A percentile compares a stretch with the other conserved stretches of the same genome.
Conservation (phyloP, 2,888 invertebrate genomes). For the Seladonia tumulorum region DNA sequence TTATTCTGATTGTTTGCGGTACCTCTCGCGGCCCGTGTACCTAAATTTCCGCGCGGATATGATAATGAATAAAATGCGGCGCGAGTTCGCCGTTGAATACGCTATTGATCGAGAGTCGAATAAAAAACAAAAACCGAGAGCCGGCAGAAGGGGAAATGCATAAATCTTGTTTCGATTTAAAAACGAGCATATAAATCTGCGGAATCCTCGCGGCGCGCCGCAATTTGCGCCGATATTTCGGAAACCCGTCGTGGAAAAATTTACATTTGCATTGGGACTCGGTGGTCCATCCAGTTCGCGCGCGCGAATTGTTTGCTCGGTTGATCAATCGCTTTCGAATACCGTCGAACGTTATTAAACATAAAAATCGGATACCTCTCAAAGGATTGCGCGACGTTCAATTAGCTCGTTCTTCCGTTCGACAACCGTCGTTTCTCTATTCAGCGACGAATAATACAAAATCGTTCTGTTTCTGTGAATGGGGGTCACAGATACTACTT, state of each 20-base stretch:
- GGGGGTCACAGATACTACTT: too few relatives aligned
- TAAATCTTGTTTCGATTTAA: constrained; percentile 55
- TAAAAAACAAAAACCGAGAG: background rate
- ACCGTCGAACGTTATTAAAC: background rate
- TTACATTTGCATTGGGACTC: constrained; percentile 40
- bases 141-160: background rate
- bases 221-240: constrained; percentile 48
- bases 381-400: background rate
- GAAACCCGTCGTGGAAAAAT: constrained; percentile 30
- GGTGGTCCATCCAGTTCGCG: background rate
- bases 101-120: background rate
- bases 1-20: background rate
- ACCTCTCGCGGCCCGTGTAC: background rate
- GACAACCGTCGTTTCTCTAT: background rate
- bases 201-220: constrained; percentile 35
- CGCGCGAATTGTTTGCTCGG: background rate
- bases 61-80: background rate
- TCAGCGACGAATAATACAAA: background rate
- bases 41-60: background rate
- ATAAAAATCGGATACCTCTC: constrained; percentile 1
- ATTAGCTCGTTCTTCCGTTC: background rate
- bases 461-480: too few relatives aligned
- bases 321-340: background rate
- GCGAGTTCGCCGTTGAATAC: background rate
- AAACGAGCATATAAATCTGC: constrained; percentile 51